Percentiles rank a stretch among this genome's conserved stretches.
phyloP scores from a whole-genome alignment of 1,140 invertebrate species.

The Mya arenaria region DNA sequence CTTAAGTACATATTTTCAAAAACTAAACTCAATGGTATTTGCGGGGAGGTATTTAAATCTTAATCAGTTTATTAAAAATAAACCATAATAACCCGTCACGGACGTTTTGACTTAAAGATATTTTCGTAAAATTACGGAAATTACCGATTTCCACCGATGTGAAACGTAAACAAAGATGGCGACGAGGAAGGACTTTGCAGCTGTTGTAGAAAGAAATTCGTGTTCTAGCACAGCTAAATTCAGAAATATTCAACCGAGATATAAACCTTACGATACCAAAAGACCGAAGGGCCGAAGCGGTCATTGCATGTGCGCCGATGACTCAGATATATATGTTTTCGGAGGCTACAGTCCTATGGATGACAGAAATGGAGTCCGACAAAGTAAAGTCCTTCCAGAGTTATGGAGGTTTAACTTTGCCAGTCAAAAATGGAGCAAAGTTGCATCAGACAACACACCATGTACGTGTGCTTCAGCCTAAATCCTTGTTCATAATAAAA shows the following conservation, averaged over 20 bases:
- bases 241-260: constrained; percentile 8
- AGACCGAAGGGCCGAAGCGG: constrained; percentile 62
- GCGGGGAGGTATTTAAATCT: no score
- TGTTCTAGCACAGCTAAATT: constrained; percentile 35
- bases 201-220: neutral
- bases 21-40: no score
- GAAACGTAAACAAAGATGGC: constrained; percentile 38
- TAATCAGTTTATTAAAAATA: no score
- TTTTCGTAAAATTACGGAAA: no score
- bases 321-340: constrained; percentile 60
- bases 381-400: constrained; percentile 55
- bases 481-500: constrained; percentile 43
- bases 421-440: constrained; percentile 56
- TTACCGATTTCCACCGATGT: no score
- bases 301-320: constrained; percentile 60
- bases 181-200: neutral
- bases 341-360: constrained; percentile 61
- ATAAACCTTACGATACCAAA: constrained; percentile 29
- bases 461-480: constrained; percentile 58
- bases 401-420: constrained; percentile 67
- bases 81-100: no score
- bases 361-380: constrained; percentile 12
- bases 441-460: constrained; percentile 45
- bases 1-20: no score
- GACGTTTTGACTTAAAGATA: no score